Percentiles rank a stretch among this genome's conserved stretches.
Conservation (phyloP, 2,888 invertebrate genomes). For the Cactoblastis cactorum region DNA sequence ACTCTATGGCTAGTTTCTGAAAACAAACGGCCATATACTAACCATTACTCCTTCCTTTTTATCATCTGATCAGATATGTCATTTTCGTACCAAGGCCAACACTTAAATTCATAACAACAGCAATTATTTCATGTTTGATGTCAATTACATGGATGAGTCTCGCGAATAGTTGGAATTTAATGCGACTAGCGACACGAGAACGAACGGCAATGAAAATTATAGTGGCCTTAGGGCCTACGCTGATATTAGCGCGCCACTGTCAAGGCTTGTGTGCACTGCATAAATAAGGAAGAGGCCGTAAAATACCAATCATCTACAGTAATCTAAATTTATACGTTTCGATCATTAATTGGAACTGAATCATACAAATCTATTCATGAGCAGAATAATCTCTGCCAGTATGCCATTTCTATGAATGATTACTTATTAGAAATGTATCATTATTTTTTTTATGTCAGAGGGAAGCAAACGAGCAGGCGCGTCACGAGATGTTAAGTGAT, state of each 20-base stretch:
- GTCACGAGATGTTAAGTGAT: too few species aligned
- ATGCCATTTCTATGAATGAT: too few species aligned
- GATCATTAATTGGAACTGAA: background rate
- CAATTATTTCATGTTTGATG: constrained; percentile 39
- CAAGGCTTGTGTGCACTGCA: constrained; percentile 36
- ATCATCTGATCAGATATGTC: constrained; percentile 6
- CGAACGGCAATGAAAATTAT: constrained; percentile 44
- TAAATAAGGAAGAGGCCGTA: constrained; percentile 24
- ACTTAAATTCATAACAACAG: constrained; percentile 25
- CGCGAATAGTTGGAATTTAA: constrained; percentile 33
- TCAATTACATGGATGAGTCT: constrained; percentile 36
- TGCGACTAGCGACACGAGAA: constrained; percentile 36
- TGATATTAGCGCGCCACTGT: constrained; percentile 45
- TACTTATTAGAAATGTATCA: too few species aligned
- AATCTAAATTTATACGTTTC: background rate
- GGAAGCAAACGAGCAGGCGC: too few species aligned
- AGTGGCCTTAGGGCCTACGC: constrained; percentile 53
- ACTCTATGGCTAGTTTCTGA: background rate
- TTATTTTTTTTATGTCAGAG: too few species aligned
- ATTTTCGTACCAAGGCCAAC: constrained; percentile 22
- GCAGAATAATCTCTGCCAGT: background rate
- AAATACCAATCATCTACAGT: constrained; percentile 7
- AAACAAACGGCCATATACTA: background rate
- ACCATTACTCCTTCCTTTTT: constrained; percentile 1
- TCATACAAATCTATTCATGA: too few species aligned